Conservation (phyloP, 2,888 invertebrate species). For the Augiades crinisus region DNA sequence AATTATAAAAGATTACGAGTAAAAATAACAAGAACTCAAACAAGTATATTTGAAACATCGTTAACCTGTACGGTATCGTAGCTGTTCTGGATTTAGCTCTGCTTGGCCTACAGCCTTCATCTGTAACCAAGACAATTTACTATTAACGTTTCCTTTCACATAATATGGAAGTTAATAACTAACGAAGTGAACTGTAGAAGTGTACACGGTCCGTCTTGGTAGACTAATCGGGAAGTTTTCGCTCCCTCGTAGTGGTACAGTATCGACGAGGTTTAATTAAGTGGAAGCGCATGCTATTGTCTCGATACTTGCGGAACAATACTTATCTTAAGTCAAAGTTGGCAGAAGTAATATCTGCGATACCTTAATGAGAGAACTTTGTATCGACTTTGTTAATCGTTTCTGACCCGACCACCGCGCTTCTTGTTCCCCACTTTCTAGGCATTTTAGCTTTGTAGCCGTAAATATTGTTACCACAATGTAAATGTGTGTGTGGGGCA, state of each 20-base stretch:
- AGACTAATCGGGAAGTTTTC: constrained; percentile 57
- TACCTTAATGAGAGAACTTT: constrained; percentile 80
- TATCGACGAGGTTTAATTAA: constrained; percentile 71
- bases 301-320: constrained; percentile 72
- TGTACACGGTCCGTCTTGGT: constrained; percentile 48
- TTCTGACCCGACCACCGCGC: constrained; percentile 56
- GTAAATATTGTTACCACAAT: constrained; percentile 17
- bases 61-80: constrained; percentile 79
- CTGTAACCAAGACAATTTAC: constrained; percentile 71
- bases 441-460: constrained; percentile 18
- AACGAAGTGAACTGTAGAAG: constrained; percentile 14
- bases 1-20: background rate
- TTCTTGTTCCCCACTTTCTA: constrained; percentile 33
- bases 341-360: constrained; percentile 75
- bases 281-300: constrained; percentile 74
- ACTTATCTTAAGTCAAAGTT: constrained; percentile 74
- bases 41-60: constrained; percentile 32
- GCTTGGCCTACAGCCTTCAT: constrained; percentile 80
- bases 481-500: constrained; percentile 8
- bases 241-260: constrained; percentile 53
- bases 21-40: background rate
- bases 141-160: constrained; percentile 29
- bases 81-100: constrained; percentile 79
- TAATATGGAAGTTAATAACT: constrained; percentile 7
- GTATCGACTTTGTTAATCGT: constrained; percentile 76